phyloP scores from a whole-genome alignment of 35 echinoderm and acorn worm genomes.

The Ophiothrix spiculata region DNA sequence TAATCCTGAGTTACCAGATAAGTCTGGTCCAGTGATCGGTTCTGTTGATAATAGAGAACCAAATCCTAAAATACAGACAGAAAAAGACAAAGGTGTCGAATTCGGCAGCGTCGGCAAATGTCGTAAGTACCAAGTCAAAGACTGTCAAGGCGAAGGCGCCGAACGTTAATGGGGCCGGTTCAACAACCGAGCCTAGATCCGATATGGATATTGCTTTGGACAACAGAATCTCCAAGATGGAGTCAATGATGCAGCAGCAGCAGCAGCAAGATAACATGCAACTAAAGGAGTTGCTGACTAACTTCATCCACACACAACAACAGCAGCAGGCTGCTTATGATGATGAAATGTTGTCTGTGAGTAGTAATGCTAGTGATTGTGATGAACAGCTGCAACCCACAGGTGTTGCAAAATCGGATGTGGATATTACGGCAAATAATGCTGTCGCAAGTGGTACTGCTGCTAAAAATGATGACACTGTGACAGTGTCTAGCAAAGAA shows the following conservation, averaged over 20 bases:
- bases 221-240: background rate
- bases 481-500: background rate
- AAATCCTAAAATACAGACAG: no score
- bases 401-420: background rate
- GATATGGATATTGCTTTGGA: background rate
- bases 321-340: background rate
- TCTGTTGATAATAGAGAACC: no score
- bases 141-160: background rate
- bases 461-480: background rate
- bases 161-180: background rate
- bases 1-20: no score
- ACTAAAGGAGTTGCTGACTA: background rate
- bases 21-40: no score
- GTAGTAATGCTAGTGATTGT: background rate
- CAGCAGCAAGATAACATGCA: background rate
- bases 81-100: background rate
- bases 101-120: background rate
- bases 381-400: background rate
- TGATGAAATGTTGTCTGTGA: background rate
- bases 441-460: background rate
- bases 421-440: background rate
- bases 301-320: background rate
- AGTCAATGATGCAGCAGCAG: background rate
- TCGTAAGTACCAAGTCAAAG: no score
- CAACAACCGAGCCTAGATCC: background rate